A percentile compares a stretch with the other conserved stretches of the same genome.
phyloP scores from a whole-genome alignment of 2,888 invertebrate species.

The Patella pellucida region DNA sequence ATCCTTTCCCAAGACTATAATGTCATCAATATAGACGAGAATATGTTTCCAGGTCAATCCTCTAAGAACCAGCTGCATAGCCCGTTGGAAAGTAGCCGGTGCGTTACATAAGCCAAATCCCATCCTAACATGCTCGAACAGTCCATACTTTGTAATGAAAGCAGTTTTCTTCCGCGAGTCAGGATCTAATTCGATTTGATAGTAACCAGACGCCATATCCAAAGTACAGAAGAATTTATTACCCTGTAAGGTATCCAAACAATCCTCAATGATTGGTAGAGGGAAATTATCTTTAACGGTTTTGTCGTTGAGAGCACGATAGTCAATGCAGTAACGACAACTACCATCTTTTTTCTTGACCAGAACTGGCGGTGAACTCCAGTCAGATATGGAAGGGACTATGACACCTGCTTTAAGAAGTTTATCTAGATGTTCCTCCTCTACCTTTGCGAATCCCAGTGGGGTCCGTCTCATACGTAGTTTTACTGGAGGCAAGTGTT shows the following conservation, averaged over 20 bases:
- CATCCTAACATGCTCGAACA: slow-evolving; percentile 39
- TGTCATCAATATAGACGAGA: slow-evolving; percentile 41
- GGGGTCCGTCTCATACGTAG: slow-evolving; percentile 34
- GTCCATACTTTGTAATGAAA: slow-evolving; percentile 37
- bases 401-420: slow-evolving; percentile 31
- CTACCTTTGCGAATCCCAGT: slow-evolving; percentile 26
- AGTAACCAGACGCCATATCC: slow-evolving; percentile 36
- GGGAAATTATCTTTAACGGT: slow-evolving; percentile 35
- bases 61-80: slow-evolving; percentile 32
- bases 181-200: slow-evolving; percentile 28
- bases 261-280: slow-evolving; percentile 31
- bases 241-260: slow-evolving; percentile 30
- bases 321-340: slow-evolving; percentile 33
- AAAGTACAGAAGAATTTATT: slow-evolving; percentile 29
- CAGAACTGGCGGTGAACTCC: slow-evolving; percentile 34
- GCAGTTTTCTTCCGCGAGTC: slow-evolving; percentile 36
- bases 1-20: slow-evolving; percentile 35
- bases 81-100: slow-evolving; percentile 34
- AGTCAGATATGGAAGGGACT: slow-evolving; percentile 31
- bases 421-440: slow-evolving; percentile 28
- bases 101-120: slow-evolving; percentile 39
- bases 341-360: slow-evolving; percentile 26
- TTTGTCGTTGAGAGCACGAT: slow-evolving; percentile 24
- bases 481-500: slow-evolving; percentile 24
- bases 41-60: slow-evolving; percentile 36